phyloP scores from a whole-genome alignment of 2,113 vertebrate species.

The Prunella fulvescens region DNA sequence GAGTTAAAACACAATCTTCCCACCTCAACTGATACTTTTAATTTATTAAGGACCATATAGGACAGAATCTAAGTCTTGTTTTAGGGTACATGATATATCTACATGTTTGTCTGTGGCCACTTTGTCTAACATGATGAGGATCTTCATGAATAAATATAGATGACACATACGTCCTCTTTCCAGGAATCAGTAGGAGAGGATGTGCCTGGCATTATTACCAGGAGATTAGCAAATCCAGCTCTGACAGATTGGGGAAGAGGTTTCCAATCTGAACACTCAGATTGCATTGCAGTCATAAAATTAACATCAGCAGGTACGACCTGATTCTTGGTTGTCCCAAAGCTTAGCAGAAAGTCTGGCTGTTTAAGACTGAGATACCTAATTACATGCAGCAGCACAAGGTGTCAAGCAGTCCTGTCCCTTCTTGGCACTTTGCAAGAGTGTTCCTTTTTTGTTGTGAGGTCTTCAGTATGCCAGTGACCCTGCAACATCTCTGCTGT shows the following conservation, averaged over 20 bases:
- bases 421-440: background rate
- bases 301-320: rapidly evolving
- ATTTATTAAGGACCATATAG: background rate
- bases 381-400: background rate
- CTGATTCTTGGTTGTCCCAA: background rate
- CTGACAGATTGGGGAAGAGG: background rate
- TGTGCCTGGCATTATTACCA: background rate
- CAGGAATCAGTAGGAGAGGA: background rate
- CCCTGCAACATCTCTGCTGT: background rate
- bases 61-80: background rate
- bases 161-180: background rate
- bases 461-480: background rate
- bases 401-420: background rate
- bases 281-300: background rate
- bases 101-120: background rate
- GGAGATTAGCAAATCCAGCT: background rate
- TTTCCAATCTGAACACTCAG: background rate
- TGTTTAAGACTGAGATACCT: background rate
- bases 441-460: background rate
- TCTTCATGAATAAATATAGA: background rate
- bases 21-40: background rate
- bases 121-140: background rate
- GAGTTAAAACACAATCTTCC: background rate
- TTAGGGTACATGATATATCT: background rate
- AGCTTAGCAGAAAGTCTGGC: background rate